Base-by-base conservation (phyloP, 2,113 vertebrate genomes). In the Rana temporaria region DNA sequence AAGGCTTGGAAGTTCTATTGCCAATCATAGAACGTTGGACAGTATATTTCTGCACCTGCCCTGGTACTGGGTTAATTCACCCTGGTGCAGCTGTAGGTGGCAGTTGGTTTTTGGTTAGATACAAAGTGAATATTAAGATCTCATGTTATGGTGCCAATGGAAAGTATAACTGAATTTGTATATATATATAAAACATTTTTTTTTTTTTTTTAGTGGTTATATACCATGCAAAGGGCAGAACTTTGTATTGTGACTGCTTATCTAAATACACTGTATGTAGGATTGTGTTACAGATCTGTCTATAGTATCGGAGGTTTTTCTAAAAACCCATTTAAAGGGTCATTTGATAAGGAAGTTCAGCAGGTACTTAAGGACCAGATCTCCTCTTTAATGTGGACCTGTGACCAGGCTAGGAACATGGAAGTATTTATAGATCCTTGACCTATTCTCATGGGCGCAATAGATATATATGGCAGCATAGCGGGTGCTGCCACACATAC, bases 261-360 rank as follows among this genome's bases (percentile, higher is more conserved):
- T 72, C 71, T 53, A 22, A 64, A 82, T 75, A 82, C 71, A 82
- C 81, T 82, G 81, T 82, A 75, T 59, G 62, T 59, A 67, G 48
- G 71, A n/a, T 22, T 17, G 16, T 55, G 70, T n/a, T 65, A 57
- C 30, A 38, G n/a, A 48, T 60, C 63, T 59, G 57, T 73, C 9
- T 57, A 48, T 74, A 57, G 69, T 64, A 81, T 30, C 16, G 38
- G 68, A 42, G 67, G 42, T 48, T 48, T 48, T 11, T 48, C 14
- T 16, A 24, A 20, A 20, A 57, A 22, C 42, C 22, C 17, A 24
- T 48, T 19, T 62, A 32, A 14, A 24, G 57, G 48, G 38, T 22
- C 52, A 72, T 64, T 56, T 30, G 24, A 68, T 60, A 56, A 34
- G 24, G 24, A 67, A 30, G 64, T n/a, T 26, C 15, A 48, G n/a